A percentile compares a stretch with the other conserved stretches of the same genome.
Evolutionary conservation across 2,113 vertebrate genomes (phyloP).

Genomic region (Hassar affinis): DNA sequence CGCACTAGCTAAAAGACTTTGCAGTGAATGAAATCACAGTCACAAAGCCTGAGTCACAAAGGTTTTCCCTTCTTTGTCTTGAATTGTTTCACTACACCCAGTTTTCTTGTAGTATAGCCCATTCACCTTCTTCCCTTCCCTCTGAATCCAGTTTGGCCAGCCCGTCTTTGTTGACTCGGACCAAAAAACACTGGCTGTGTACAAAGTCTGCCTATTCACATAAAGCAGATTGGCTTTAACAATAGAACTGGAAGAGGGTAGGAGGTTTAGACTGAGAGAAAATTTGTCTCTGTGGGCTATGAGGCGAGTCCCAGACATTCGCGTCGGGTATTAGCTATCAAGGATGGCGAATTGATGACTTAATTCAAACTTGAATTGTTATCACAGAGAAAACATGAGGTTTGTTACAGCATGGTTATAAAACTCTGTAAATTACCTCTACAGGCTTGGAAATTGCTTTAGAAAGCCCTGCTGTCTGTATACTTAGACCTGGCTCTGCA

Average conservation of each 20-base stretch:
- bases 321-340: not conserved
- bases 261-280: not conserved
- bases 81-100: not conserved
- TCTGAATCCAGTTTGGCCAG: not conserved
- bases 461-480: not conserved
- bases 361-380: constrained; percentile 8
- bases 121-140: not conserved
- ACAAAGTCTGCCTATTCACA: not conserved
- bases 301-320: not conserved
- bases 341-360: constrained; percentile 24
- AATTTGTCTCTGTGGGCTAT: not conserved
- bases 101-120: not conserved
- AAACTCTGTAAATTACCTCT: not conserved
- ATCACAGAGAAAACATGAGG: not conserved
- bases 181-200: not conserved
- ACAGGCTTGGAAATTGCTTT: not conserved
- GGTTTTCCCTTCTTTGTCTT: not conserved
- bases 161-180: not conserved
- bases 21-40: not conserved
- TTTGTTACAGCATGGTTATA: not conserved
- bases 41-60: not conserved
- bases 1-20: not conserved
- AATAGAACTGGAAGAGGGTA: not conserved
- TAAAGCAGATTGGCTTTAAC: not conserved
- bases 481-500: not conserved